These are phyloP conservation scores for Gallinago solitaria DNA, from an alignment of 2,797 vertebrate species.

Conservation along the genomic window DNA sequence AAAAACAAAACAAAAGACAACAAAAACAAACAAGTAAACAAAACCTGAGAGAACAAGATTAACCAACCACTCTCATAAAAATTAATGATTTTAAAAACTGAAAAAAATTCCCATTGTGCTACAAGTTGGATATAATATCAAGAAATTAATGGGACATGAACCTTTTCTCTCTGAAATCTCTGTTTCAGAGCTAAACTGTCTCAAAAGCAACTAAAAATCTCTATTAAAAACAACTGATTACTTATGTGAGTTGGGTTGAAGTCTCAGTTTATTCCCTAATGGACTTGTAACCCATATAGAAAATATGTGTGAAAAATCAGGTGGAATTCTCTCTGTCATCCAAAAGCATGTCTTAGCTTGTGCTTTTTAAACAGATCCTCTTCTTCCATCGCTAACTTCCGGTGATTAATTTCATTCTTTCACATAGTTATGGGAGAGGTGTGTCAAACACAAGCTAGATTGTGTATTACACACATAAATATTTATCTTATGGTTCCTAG, in stretches of 20 bases:
- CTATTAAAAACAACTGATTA: neutral
- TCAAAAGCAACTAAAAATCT: neutral
- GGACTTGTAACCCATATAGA: neutral
- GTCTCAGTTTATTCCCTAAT: neutral
- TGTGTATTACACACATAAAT: neutral
- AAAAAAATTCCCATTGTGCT: neutral
- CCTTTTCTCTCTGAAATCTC: neutral
- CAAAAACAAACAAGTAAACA: too few species aligned
- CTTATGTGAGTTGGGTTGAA: neutral
- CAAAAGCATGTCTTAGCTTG: neutral
- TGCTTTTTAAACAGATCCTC: neutral
- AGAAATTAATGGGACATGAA: neutral
- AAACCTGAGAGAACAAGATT: neutral
- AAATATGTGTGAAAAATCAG: neutral
- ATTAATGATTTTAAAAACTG: neutral
- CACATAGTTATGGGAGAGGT: neutral
- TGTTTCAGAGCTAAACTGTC: neutral
- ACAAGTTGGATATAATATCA: neutral
- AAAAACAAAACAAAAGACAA: too few species aligned
- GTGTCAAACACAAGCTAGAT: neutral
- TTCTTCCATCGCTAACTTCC: neutral
- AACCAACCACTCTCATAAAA: neutral
- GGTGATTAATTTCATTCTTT: neutral
- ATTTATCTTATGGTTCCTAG: neutral
- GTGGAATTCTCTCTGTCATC: neutral